These are phyloP conservation scores for Penaeus chinensis DNA, from an alignment of 1,140 invertebrate genomes.

Conservation along the genomic window DNA sequence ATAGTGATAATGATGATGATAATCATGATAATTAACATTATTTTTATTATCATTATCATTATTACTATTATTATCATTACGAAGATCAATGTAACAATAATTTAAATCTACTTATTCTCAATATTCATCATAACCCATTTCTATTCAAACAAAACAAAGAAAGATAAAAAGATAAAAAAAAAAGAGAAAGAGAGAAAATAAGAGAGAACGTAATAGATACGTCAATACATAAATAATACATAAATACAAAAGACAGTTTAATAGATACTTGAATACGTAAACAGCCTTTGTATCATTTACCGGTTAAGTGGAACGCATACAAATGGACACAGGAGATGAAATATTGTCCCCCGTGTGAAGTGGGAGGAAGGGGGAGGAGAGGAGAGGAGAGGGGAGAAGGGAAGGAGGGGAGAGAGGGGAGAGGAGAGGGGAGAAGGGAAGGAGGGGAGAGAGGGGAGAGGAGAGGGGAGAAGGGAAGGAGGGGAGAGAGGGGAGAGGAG, in stretches of 20 bases:
- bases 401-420: background rate
- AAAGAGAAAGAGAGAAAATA: background rate
- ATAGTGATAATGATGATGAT: background rate
- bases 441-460: background rate
- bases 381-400: background rate
- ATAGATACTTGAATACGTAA: background rate
- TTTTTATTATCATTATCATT: too few relatives aligned
- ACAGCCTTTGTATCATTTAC: background rate
- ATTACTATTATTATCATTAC: too few relatives aligned
- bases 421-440: background rate
- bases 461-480: too few relatives aligned
- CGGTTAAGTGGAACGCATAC: background rate
- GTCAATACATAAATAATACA: background rate
- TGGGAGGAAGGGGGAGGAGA: background rate
- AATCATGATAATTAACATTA: background rate
- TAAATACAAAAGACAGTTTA: background rate
- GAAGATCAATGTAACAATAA: too few relatives aligned
- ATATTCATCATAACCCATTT: too few relatives aligned
- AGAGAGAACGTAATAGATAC: background rate
- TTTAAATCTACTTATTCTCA: too few relatives aligned
- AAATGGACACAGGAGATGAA: background rate
- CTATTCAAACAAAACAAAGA: too few relatives aligned
- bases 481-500: conserved; percentile 2
- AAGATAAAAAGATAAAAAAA: too few relatives aligned
- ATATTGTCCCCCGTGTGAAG: background rate